Base-by-base conservation (phyloP, 2,797 vertebrate species). In the Catostomus latipinnis region DNA sequence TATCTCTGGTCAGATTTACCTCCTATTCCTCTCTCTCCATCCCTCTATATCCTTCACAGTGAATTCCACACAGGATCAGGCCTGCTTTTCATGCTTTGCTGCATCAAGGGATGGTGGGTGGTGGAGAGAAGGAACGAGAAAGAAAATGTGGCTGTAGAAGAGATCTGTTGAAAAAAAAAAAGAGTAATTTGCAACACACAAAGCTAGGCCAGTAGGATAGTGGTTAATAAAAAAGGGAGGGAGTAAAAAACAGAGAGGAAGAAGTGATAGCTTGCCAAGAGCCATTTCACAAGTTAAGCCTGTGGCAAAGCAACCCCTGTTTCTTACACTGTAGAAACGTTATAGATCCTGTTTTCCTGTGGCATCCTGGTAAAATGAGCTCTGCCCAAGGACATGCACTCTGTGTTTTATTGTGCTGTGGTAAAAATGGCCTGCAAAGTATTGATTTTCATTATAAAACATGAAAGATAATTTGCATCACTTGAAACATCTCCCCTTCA, bases 51-150 rank as follows among this genome's bases (percentile, higher is more conserved):
- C 82, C 69, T 57, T 80, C 13, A 16, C 67, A 62, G 80, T 88
- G 87, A 93, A 94, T 94, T 95, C 93, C 93, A 88, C 90, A 92
- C 93, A 94, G 93, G 93, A 94, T 93, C 90, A 93, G 93, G 93
- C 93, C 92, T 94, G 94, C 90, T 92, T 89, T 92, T 89, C 73
- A 92, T 88, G 91, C 91, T 89, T 84, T 83, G 80, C 87, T 91
- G 87, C 67, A 84, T 92, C 87, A 63, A 53, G 88, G 83, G 87
- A 88, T 12, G 50, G 52, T 1, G 22, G 22, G 1, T 22, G 22
- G 22, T 58, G 71, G 52, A 57, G 22, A 69, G 45, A 74, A 74
- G 52, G 65, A 71, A 63, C 12, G 61, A 34, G 63, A 67, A n/a
- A 69, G 63, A 66, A 75, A 53, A 58, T 43, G 45, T 73, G 53